A percentile compares a stretch with the other conserved stretches of the same genome.
Evolutionary conservation across 1,140 invertebrate genomes (phyloP).

Genomic region (Drosophila parabipectinata): DNA sequence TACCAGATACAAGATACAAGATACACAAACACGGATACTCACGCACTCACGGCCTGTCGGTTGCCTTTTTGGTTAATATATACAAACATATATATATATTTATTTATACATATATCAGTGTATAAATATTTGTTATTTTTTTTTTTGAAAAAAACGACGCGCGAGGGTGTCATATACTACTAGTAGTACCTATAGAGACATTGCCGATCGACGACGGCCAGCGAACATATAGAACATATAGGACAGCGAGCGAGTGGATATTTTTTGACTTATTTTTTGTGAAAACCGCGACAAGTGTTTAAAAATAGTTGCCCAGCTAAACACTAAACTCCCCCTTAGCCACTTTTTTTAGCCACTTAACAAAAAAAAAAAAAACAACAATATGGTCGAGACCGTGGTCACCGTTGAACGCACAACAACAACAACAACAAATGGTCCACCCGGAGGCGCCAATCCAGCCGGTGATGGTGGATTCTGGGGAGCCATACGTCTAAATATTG

Average conservation of each 20-base stretch:
- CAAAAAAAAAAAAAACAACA: constrained; percentile 59
- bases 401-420: constrained; percentile 87
- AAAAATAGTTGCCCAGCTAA: constrained; percentile 59
- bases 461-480: constrained; percentile 85
- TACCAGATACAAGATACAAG: constrained; percentile 8
- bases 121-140: constrained; percentile 3
- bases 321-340: constrained; percentile 18
- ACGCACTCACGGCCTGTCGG: background rate
- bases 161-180: constrained; percentile 52
- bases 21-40: background rate
- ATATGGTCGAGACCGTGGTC: constrained; percentile 89
- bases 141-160: constrained; percentile 34
- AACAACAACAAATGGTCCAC: constrained; percentile 85
- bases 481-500: constrained; percentile 85
- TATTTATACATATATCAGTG: constrained; percentile 11
- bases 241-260: constrained; percentile 25
- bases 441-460: constrained; percentile 81
- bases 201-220: constrained; percentile 21
- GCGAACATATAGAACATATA: constrained; percentile 11
- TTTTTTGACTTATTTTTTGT: constrained; percentile 75
- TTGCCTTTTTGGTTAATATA: background rate
- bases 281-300: constrained; percentile 67
- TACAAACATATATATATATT: constrained; percentile 1
- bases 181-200: constrained; percentile 26
- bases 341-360: constrained; percentile 1